Conservation (phyloP, 2,797 vertebrate genomes). For the Peromyscus aztecus region DNA sequence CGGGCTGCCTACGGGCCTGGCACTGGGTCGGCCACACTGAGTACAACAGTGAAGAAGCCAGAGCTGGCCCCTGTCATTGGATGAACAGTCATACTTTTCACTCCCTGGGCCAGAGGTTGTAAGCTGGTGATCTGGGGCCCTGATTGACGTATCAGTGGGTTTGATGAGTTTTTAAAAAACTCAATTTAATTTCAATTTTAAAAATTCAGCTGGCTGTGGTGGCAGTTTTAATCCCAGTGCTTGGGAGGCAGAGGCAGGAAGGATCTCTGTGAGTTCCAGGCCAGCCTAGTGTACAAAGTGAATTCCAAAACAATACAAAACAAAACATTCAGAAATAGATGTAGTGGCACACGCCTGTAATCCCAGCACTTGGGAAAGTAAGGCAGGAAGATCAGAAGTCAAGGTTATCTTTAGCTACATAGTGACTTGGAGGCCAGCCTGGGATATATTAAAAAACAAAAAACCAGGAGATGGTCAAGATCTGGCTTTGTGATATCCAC, state of each 20-base stretch:
- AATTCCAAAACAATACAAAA: background rate
- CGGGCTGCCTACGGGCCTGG: background rate
- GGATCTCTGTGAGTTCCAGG: background rate
- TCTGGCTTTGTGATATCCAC: background rate
- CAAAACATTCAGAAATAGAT: background rate
- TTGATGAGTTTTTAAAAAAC: slow-evolving; percentile 16
- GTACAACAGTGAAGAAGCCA: background rate
- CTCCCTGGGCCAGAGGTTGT: background rate
- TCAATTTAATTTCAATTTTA: background rate
- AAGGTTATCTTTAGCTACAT: background rate
- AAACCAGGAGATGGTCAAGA: slow-evolving; percentile 2
- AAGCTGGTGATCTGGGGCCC: background rate
- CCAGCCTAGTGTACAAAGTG: background rate
- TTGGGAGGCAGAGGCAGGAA: background rate
- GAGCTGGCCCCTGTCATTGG: background rate
- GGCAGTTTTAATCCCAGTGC: background rate
- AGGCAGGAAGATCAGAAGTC: background rate
- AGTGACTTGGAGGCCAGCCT: background rate
- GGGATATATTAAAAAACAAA: background rate
- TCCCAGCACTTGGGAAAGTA: background rate
- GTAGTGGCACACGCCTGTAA: too few relatives aligned
- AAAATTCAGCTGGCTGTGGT: background rate
- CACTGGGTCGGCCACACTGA: background rate
- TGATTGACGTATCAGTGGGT: background rate
- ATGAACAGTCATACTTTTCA: background rate